A percentile compares a stretch with the other conserved stretches of the same genome.
Evolutionary conservation across 2,797 vertebrate genomes (phyloP).

Genomic region (Pitangus sulphuratus): DNA sequence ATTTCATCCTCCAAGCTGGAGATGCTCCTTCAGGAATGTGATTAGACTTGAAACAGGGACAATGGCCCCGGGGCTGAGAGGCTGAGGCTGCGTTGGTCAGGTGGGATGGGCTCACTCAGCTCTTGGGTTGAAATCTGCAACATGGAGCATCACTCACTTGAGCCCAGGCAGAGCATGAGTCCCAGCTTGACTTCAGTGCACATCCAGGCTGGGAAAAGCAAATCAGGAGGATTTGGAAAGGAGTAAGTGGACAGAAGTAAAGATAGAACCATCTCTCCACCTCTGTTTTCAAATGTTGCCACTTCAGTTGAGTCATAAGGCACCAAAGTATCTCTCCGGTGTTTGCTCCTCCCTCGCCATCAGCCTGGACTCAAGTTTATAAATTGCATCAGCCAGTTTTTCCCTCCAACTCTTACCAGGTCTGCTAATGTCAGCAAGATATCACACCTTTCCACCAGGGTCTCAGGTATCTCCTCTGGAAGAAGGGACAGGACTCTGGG

Average conservation of each 20-base stretch:
- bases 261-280: not conserved
- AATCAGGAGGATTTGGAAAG: not conserved
- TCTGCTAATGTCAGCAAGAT: not conserved
- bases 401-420: not conserved
- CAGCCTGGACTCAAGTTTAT: not conserved
- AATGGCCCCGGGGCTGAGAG: accelerated
- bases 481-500: not conserved
- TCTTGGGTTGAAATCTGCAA: not conserved
- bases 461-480: not conserved
- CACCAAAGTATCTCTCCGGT: not conserved
- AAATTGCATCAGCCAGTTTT: not conserved
- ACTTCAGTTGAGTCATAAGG: accelerated
- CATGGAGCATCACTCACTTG: not conserved
- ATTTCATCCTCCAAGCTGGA: not conserved
- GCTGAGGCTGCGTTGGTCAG: accelerated
- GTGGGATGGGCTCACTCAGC: not conserved
- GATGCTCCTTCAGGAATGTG: not conserved
- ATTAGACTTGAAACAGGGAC: not conserved
- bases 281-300: not conserved
- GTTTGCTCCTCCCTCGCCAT: not conserved
- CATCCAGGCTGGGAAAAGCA: not conserved
- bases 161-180: not conserved
- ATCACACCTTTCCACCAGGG: not conserved
- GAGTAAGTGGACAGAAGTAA: not conserved
- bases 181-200: accelerated